Percentiles rank a stretch among this genome's conserved stretches.
Conservation (phyloP, 2,888 invertebrate genomes). For the Eupelmus urozonus region DNA sequence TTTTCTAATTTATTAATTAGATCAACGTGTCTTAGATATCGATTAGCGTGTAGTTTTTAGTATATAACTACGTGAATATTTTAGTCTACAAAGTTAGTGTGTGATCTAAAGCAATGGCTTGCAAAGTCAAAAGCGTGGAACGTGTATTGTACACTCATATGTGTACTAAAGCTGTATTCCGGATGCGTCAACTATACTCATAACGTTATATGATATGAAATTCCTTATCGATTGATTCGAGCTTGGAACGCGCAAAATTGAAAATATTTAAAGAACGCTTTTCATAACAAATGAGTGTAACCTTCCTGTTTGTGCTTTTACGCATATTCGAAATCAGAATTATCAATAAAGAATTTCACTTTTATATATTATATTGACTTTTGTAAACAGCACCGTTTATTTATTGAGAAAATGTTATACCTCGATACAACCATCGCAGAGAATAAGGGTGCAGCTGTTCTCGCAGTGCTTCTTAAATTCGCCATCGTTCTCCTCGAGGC, state of each 20-base stretch:
- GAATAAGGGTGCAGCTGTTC: conserved; percentile 79
- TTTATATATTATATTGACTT: no score
- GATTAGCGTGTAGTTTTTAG: conserved; percentile 19
- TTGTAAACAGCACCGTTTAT: background rate
- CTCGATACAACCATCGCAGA: conserved; percentile 81
- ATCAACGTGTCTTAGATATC: conserved; percentile 1
- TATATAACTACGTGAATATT: conserved; percentile 17
- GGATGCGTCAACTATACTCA: background rate
- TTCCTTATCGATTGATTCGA: no score
- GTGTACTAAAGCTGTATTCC: background rate
- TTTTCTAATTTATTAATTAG: background rate
- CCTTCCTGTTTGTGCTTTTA: no score
- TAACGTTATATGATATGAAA: background rate
- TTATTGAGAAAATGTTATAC: conserved; percentile 70
- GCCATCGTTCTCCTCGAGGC: conserved; percentile 80
- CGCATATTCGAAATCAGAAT: no score
- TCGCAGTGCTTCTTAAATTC: conserved; percentile 80
- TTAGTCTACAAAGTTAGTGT: conserved; percentile 41
- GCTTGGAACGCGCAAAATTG: no score
- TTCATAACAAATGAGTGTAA: no score
- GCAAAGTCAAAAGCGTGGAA: conserved; percentile 21
- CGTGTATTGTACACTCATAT: conserved; percentile 6
- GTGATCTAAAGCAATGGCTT: conserved; percentile 11
- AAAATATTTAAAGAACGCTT: no score
- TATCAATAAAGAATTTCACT: no score